These are phyloP conservation scores for Zaprionus lachaisei DNA, from an alignment of 1,140 invertebrate genomes.

Conservation along the genomic window DNA sequence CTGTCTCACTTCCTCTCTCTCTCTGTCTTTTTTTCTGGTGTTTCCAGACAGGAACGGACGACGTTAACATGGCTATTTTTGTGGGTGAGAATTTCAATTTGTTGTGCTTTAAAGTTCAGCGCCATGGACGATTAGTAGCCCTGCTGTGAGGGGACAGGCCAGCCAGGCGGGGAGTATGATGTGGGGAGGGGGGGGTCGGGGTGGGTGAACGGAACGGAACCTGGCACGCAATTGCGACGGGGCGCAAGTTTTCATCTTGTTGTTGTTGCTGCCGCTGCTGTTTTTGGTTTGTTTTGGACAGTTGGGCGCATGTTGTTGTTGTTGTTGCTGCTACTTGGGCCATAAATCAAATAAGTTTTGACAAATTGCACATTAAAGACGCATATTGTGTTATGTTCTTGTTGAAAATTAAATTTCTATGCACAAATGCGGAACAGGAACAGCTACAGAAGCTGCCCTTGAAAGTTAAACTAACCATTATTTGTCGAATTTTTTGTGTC, in stretches of 20 bases:
- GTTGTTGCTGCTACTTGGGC: constrained; percentile 31
- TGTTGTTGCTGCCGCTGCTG: constrained; percentile 38
- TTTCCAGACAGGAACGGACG: constrained; percentile 7
- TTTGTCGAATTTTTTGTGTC: constrained; percentile 11
- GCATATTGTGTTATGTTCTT: constrained; percentile 46
- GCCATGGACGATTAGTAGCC: constrained; percentile 44
- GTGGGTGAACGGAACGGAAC: constrained; percentile 12
- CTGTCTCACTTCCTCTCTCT: neutral
- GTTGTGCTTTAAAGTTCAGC: constrained; percentile 46
- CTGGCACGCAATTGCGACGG: constrained; percentile 16
- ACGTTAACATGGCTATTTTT: constrained; percentile 27
- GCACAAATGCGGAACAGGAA: constrained; percentile 36
- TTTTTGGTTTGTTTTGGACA: constrained; percentile 38
- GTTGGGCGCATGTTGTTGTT: constrained; percentile 28
- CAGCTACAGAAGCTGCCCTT: constrained; percentile 10
- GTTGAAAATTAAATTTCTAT: constrained; percentile 57
- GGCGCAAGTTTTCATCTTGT: constrained; percentile 36
- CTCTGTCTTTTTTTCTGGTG: neutral
- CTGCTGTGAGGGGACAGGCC: neutral
- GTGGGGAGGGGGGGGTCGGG: too few species aligned
- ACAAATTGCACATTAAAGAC: constrained; percentile 82
- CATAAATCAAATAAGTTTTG: constrained; percentile 82
- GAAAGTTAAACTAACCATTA: constrained; percentile 12
- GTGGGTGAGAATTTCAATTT: constrained; percentile 46
- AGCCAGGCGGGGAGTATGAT: neutral